phyloP scores from a whole-genome alignment of 2,888 invertebrate genomes.

The Diabrotica balteata region DNA sequence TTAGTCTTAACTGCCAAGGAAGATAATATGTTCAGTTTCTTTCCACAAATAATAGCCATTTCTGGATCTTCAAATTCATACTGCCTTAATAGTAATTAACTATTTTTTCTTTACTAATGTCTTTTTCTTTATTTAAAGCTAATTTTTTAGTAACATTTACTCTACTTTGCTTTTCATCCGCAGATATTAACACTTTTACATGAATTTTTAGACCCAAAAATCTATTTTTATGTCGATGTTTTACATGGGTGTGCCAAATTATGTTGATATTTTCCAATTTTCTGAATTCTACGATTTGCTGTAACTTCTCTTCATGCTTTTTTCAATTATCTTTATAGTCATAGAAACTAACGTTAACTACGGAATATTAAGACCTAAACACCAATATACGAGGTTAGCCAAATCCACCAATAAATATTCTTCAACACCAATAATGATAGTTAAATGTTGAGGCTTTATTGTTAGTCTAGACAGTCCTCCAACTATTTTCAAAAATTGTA shows the following conservation, averaged over 20 bases:
- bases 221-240: slow-evolving; percentile 66
- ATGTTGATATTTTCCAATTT: slow-evolving; percentile 60
- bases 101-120: slow-evolving; percentile 64
- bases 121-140: slow-evolving; percentile 59
- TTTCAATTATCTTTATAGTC: slow-evolving; percentile 76
- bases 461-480: slow-evolving; percentile 33
- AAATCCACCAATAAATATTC: slow-evolving; percentile 68
- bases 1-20: slow-evolving; percentile 87
- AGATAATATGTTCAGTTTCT: slow-evolving; percentile 75
- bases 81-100: slow-evolving; percentile 61
- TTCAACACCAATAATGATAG: slow-evolving; percentile 70
- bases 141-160: slow-evolving; percentile 62
- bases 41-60: slow-evolving; percentile 73
- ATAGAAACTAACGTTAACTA: slow-evolving; percentile 84
- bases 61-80: slow-evolving; percentile 80
- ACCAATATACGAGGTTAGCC: slow-evolving; percentile 67
- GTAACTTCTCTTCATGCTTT: slow-evolving; percentile 65
- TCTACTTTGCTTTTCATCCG: slow-evolving; percentile 64
- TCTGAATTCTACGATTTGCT: slow-evolving; percentile 63
- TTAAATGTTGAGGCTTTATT: slow-evolving; percentile 76
- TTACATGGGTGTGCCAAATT: slow-evolving; percentile 58
- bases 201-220: slow-evolving; percentile 64
- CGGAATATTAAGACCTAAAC: slow-evolving; percentile 66
- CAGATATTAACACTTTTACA: slow-evolving; percentile 66
- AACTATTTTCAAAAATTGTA: slow-evolving; percentile 44